Conservation (phyloP, 2,113 vertebrate genomes). For the Phaethon lepturus region DNA sequence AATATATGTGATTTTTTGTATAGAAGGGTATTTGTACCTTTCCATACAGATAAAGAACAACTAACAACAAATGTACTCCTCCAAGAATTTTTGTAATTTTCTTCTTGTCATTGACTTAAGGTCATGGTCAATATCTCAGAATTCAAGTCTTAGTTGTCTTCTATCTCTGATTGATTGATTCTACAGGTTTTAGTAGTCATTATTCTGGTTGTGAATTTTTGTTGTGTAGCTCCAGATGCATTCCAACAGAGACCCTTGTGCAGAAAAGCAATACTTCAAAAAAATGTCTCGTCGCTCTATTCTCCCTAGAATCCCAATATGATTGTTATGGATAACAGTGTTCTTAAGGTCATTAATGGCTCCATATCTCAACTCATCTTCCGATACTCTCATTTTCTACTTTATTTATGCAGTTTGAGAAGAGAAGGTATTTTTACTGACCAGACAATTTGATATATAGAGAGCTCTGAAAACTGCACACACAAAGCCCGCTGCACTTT, state of each 20-base stretch:
- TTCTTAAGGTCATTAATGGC: conserved; percentile 35
- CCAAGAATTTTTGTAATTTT: conserved; percentile 20
- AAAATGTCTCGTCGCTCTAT: neutral
- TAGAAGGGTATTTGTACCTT: neutral
- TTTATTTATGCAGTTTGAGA: conserved; percentile 21
- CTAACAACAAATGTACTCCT: neutral
- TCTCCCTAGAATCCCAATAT: conserved; percentile 26
- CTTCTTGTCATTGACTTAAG: neutral
- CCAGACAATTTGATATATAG: neutral
- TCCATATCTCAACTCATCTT: neutral
- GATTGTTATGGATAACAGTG: conserved; percentile 36
- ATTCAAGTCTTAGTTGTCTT: conserved; percentile 23
- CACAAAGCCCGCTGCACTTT: neutral
- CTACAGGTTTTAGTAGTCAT: neutral
- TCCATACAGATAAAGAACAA: neutral
- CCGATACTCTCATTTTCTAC: neutral
- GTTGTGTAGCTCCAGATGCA: neutral
- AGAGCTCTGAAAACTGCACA: neutral
- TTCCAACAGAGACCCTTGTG: conserved; percentile 1
- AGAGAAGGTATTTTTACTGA: neutral
- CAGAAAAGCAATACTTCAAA: conserved; percentile 38
- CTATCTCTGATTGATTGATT: conserved; percentile 12
- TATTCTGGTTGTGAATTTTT: neutral
- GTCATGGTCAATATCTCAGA: neutral
- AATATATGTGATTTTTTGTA: neutral